Base-by-base conservation (phyloP, 2,113 vertebrate genomes). In the Chloebia gouldiae region DNA sequence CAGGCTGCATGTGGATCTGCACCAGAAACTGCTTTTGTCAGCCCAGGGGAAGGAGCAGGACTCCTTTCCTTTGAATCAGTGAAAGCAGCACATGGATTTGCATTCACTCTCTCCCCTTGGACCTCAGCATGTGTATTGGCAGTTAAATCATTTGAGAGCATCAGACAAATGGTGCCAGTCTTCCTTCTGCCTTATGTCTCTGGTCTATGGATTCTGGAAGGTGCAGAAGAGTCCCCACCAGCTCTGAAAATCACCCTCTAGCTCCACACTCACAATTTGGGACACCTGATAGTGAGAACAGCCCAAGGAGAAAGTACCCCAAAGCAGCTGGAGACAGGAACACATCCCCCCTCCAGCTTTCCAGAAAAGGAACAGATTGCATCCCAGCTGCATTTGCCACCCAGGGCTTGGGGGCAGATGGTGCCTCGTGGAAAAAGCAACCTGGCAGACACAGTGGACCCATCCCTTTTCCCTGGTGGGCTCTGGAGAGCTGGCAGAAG, bases 341-440 rank as follows among this genome's bases (percentile, higher is more conserved):
- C 5, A 17, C 0, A 0, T 45, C 37, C 57, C 63, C 37, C 42
- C n/a, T 35, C 17, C 9, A 14, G 11, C 15, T 17, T 18, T 47
- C 75, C 73, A 57, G 45, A 88, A 0, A 0, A 85, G 72, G 68
- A 64, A 3, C 11, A 7, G 49, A 65, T 45, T 5, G 0, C 17
- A 31, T 22, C 33, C 66, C 10, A 23, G 53, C 21, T 79, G 49
- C 47, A 37, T 61, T 81, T 50, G 60, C 49, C 57, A 49, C 28
- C 44, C n/a, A 60, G 3, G 7, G 28, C 37, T 61, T 27, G 5
- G 2, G 20, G 21, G 17, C 11, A 0, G 31, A 80, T 44, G 76
- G 4, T 2, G 12, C 22, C 53, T 68, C 82, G 44, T 23, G 23
- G 42, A 59, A 60, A 72, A 92, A 88, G 40, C 44, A 92, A 18